Base-by-base conservation (phyloP, 2,888 invertebrate genomes). In the Melieria picta region DNA sequence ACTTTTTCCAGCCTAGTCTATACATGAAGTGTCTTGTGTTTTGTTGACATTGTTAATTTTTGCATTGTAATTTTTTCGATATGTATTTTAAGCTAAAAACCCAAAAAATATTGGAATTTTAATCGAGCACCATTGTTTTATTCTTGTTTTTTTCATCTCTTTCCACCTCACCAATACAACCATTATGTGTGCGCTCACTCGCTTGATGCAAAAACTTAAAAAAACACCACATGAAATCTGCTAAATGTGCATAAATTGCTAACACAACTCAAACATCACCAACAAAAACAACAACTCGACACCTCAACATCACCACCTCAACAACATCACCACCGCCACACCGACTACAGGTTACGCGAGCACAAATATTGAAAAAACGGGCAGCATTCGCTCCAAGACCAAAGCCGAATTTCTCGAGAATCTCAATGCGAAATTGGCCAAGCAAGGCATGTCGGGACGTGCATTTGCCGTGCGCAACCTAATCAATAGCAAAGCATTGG, bases 391-490 rank as follows among this genome's bases (percentile, higher is more conserved):
- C 76, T 80, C 85, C 70, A 86, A 88, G 76, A 84, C 86, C 72
- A 89, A 87, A 81, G 91, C 87, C 87, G 89, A 91, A 83, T 94
- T 94, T 86, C 88, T 94, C 66, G 93, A 94, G 87, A 93, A 93
- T 81, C 86, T 95, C 75, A 95, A 95, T 79, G 93, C 93, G 11
- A 94, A 94, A 80, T 87, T 95, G 80, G 90, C 91, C 64, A 90
- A 91, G 79, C 91, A 91, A 83, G 86, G 88, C 78, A 89, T 89
- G 77, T 86, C 90, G 55, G 89, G 89, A 81, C 89, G 91, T 78
- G 93, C 93, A 67, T 89, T 88, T 80, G 89, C 90, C 75, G 93
- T 94, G 67, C 88, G 93, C 65, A 93, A 93, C 79, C 89, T 92
- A 82, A 93, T 94, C 81, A 92, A 91, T 85, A 91, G 90, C 80